A percentile compares a stretch with the other conserved stretches of the same genome.
These are phyloP conservation scores for Chironomus riparius DNA, from an alignment of 2,888 invertebrate genomes.

Conservation along the genomic window DNA sequence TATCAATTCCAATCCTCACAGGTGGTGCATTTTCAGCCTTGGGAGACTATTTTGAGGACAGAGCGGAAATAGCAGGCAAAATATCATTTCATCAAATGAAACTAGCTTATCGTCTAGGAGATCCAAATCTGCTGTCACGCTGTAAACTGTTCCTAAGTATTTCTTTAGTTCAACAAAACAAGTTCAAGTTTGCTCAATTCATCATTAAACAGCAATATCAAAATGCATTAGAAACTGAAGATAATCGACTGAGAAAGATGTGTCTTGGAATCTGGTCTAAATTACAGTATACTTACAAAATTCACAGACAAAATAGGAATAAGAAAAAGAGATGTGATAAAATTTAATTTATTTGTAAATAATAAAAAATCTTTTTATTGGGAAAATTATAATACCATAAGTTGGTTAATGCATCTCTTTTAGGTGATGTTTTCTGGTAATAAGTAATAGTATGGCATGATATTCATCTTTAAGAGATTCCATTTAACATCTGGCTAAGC, in stretches of 20 bases:
- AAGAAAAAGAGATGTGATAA: constrained; percentile 4
- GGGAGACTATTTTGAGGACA: constrained; percentile 74
- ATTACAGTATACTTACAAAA: constrained; percentile 43
- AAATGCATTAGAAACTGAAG: constrained; percentile 38
- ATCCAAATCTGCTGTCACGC: constrained; percentile 68
- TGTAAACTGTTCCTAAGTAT: constrained; percentile 81
- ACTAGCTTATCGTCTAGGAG: constrained; percentile 70
- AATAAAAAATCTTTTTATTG: constrained; percentile 13
- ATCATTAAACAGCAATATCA: constrained; percentile 52
- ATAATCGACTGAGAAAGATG: constrained; percentile 59
- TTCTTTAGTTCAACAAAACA: constrained; percentile 75
- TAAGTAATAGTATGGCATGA: background rate
- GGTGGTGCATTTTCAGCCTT: constrained; percentile 86
- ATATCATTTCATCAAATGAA: constrained; percentile 77
- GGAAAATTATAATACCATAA: no score
- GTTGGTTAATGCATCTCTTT: background rate
- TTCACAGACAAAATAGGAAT: background rate
- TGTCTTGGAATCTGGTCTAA: constrained; percentile 82
- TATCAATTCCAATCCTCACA: background rate
- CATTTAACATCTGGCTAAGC: background rate
- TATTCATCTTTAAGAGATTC: background rate
- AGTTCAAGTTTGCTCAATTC: constrained; percentile 52
- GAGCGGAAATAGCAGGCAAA: constrained; percentile 78
- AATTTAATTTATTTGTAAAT: background rate
- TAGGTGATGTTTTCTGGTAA: background rate